These are phyloP conservation scores for Gymnocypris eckloni DNA, from an alignment of 2,797 vertebrate species.

Conservation along the genomic window DNA sequence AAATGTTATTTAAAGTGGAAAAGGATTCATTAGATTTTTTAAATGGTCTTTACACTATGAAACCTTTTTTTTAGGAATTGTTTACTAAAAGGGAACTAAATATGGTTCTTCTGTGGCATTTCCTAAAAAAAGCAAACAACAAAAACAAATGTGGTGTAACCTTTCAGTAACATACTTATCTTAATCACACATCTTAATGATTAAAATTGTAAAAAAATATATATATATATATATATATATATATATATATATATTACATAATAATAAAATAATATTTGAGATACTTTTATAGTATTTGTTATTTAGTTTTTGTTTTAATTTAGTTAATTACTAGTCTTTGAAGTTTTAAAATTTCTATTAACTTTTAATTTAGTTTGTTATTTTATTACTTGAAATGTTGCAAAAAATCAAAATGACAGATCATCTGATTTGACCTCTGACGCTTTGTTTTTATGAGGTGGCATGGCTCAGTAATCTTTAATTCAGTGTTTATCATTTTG, in stretches of 20 bases:
- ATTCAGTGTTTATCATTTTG: conserved; percentile 41
- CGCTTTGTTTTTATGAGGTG: conserved; percentile 37
- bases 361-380: background rate
- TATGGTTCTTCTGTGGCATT: background rate
- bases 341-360: background rate
- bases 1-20: background rate
- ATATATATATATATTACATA: background rate
- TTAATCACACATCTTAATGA: background rate
- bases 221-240: too few species aligned
- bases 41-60: background rate
- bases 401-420: background rate
- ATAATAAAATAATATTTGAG: background rate
- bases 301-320: background rate
- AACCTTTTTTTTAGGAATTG: background rate
- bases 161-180: background rate
- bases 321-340: background rate
- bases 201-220: background rate
- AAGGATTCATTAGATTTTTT: background rate
- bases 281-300: background rate
- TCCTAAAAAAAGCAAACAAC: background rate
- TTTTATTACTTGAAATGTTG: background rate
- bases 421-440: background rate
- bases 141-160: background rate
- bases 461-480: conserved; percentile 37
- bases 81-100: background rate